Evolutionary conservation across 2,113 vertebrate species (phyloP), one percentile per base, ranked within the genome.

Genomic region (Podilymbus podiceps): DNA sequence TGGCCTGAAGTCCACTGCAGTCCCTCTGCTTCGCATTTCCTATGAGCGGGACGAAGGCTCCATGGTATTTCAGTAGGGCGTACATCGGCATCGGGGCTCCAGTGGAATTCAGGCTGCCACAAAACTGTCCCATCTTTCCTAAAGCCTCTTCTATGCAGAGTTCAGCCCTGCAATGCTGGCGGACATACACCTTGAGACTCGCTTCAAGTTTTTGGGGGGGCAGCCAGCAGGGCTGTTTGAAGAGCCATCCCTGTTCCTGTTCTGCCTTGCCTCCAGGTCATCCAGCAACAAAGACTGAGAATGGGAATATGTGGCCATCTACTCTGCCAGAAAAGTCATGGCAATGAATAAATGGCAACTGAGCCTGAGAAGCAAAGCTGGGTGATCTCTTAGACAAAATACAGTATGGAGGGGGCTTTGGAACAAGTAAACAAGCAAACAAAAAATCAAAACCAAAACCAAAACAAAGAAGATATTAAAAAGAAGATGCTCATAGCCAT

Each of bases 31-130:
- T 55, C 47, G 18, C 1, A 0, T 50, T n/a, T 83, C 63, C 75
- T 63, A 20, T 35, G 22, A 67, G 19, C 22, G 10, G 52, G 50
- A 16, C 22, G 47, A 60, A 9, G 20, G 27, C 27, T 62, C 35
- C 40, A 50, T 0, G 0, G 13, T 42, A 27, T 85, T 88, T 71
- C 49, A 73, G 38, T 23, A 60, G 30, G 25, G 66, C 30, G 38
- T 1, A 17, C 14, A 63, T 5, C 19, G 0, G 20, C 13, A 52
- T 7, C 0, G 0, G 25, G 18, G 49, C 30, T 73, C 30, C 21
- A 44, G 35, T 18, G 23, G n/a, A 78, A 83, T 63, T 60, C 28
- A 21, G 33, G 33, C 28, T 86, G 21, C 42, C 24, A 35, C 35
- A 38, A 78, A 59, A n/a, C 50, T 15, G 15, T 63, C 64, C 73